A percentile compares a stretch with the other conserved stretches of the same genome.
Evolutionary conservation across 1,140 invertebrate species (phyloP).

Genomic region (Philopotamus ludificatus): DNA sequence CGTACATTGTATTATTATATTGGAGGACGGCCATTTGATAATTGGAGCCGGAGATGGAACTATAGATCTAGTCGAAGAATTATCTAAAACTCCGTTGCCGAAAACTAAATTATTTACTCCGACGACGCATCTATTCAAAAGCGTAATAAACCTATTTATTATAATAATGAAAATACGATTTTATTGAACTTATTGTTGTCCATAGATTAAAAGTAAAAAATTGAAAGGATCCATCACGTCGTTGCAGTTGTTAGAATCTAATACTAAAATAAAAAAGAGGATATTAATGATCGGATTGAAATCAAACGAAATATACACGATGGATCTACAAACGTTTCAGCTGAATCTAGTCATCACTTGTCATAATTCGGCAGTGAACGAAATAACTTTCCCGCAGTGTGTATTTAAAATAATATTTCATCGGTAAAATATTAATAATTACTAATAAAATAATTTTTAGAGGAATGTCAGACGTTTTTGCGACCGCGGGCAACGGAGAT

Average conservation of each 20-base stretch:
- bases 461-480: constrained; percentile 81
- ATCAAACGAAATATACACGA: constrained; percentile 78
- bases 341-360: constrained; percentile 75
- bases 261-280: constrained; percentile 46
- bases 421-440: constrained; percentile 2
- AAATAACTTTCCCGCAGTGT: constrained; percentile 71
- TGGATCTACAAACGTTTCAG: constrained; percentile 70
- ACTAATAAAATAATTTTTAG: no score
- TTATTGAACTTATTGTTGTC: constrained; percentile 10
- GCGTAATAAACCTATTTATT: constrained; percentile 47
- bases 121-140: constrained; percentile 59
- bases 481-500: constrained; percentile 78
- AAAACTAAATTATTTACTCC: constrained; percentile 50
- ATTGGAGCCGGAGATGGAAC: constrained; percentile 83
- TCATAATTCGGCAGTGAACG: constrained; percentile 76
- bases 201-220: constrained; percentile 59
- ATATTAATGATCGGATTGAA: constrained; percentile 70
- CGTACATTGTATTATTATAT: constrained; percentile 64
- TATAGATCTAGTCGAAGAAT: constrained; percentile 68
- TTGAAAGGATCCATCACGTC: constrained; percentile 67
- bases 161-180: background rate
- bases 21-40: constrained; percentile 64
- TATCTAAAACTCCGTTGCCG: constrained; percentile 55
- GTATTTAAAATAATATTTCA: background rate
- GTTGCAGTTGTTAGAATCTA: constrained; percentile 56